phyloP scores from a whole-genome alignment of 2,888 invertebrate species.

The Molanna angustata region DNA sequence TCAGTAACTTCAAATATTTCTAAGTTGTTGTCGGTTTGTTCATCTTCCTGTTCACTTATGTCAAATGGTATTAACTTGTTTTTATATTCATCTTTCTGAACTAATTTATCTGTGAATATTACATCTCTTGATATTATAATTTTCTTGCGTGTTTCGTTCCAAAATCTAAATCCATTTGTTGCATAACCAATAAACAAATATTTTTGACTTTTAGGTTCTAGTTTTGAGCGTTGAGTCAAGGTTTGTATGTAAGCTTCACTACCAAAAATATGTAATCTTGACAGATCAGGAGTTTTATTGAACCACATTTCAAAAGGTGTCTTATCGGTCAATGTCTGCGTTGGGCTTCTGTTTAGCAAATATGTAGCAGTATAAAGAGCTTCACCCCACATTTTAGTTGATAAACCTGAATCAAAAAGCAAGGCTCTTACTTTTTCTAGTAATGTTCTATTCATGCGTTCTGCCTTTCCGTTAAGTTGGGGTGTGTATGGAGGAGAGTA shows the following conservation, averaged over 20 bases:
- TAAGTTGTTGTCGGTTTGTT: not conserved
- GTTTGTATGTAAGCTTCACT: not conserved
- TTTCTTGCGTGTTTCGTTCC: not conserved
- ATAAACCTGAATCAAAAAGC: not conserved
- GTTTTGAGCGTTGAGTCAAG: not conserved
- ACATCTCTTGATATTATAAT: not conserved
- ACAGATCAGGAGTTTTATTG: not conserved
- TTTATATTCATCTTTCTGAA: too few relatives aligned
- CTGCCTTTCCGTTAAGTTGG: not conserved
- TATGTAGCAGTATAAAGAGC: not conserved
- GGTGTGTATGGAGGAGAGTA: not conserved
- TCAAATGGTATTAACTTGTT: not conserved
- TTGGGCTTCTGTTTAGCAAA: not conserved
- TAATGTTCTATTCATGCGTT: not conserved
- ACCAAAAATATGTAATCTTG: not conserved
- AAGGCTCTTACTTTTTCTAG: constrained; percentile 1
- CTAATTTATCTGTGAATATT: not conserved
- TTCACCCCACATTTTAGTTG: not conserved
- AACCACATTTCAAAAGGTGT: not conserved
- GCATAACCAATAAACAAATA: not conserved
- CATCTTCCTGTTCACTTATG: constrained; percentile 1
- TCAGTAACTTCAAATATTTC: not conserved
- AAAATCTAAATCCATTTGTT: not conserved
- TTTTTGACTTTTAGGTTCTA: not conserved
- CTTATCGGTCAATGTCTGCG: not conserved